Percentiles rank a stretch among this genome's conserved stretches.
phyloP scores from a whole-genome alignment of 2,797 vertebrate genomes.

The Clarias laeviceps region DNA sequence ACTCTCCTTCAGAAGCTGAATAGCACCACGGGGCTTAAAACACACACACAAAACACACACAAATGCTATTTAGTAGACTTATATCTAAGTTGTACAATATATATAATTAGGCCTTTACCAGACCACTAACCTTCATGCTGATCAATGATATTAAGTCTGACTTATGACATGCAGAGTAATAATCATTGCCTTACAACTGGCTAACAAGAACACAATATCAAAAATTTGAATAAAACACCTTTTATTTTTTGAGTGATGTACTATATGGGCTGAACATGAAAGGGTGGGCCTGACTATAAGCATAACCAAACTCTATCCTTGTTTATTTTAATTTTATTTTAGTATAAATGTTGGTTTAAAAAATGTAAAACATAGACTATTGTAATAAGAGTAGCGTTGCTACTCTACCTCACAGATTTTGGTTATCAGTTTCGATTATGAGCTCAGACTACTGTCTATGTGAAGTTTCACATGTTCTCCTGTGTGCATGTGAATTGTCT shows the following conservation, averaged over 20 bases:
- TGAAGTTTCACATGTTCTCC: not conserved
- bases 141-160: not conserved
- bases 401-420: not conserved
- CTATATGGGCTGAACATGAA: not conserved
- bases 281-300: not conserved
- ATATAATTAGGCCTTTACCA: not conserved
- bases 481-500: not conserved
- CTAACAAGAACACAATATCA: not conserved
- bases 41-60: slow-evolving; percentile 1
- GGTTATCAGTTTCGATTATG: not conserved
- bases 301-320: not conserved
- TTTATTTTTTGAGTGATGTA: not conserved
- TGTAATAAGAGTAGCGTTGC: not conserved
- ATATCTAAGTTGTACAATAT: not conserved
- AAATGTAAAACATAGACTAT: too few relatives aligned
- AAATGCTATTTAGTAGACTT: not conserved
- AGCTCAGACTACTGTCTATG: not conserved
- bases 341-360: not conserved
- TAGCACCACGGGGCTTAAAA: slow-evolving; percentile 51
- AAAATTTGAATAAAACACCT: not conserved
- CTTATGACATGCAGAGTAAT: not conserved
- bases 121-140: not conserved
- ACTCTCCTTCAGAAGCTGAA: slow-evolving; percentile 57
- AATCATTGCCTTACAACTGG: not conserved
- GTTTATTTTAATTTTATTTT: not conserved